Percentiles rank a stretch among this genome's conserved stretches.
These are phyloP conservation scores for Uromys caudimaculatus DNA, from an alignment of 2,797 vertebrate species.

Conservation along the genomic window DNA sequence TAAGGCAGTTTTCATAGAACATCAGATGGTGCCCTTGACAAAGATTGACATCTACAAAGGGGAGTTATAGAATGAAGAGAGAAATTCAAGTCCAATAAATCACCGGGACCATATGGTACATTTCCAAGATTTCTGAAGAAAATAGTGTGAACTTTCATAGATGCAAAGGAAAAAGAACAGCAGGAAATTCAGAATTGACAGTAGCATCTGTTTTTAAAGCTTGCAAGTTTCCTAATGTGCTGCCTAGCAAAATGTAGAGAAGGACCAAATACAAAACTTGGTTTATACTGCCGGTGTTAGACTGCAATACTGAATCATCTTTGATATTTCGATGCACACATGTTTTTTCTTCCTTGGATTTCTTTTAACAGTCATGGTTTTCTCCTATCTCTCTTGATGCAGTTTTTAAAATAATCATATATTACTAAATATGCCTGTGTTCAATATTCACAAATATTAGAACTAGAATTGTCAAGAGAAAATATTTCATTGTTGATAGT, in stretches of 20 bases:
- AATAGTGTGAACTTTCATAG: constrained; percentile 81
- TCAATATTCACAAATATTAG: background rate
- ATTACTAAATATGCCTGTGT: background rate
- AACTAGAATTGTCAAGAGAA: background rate
- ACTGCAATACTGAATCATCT: background rate
- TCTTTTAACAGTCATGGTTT: background rate
- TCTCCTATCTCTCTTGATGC: background rate
- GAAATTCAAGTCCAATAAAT: constrained; percentile 87
- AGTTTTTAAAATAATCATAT: background rate
- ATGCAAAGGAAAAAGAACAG: constrained; percentile 54
- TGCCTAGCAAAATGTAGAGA: background rate
- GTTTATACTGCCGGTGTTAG: background rate
- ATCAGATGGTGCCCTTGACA: constrained; percentile 84
- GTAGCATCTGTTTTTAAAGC: constrained; percentile 62
- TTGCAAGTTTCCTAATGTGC: constrained; percentile 55
- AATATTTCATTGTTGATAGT: background rate
- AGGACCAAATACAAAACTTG: background rate
- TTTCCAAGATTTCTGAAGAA: constrained; percentile 83
- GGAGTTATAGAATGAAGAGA: constrained; percentile 84
- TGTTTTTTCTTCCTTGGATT: background rate
- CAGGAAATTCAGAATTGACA: constrained; percentile 63
- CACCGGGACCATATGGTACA: constrained; percentile 86
- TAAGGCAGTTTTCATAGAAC: constrained; percentile 82
- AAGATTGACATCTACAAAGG: constrained; percentile 81
- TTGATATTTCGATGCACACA: background rate